These are phyloP conservation scores for Falco novaeseelandiae DNA, from an alignment of 2,797 vertebrate genomes.

Conservation along the genomic window DNA sequence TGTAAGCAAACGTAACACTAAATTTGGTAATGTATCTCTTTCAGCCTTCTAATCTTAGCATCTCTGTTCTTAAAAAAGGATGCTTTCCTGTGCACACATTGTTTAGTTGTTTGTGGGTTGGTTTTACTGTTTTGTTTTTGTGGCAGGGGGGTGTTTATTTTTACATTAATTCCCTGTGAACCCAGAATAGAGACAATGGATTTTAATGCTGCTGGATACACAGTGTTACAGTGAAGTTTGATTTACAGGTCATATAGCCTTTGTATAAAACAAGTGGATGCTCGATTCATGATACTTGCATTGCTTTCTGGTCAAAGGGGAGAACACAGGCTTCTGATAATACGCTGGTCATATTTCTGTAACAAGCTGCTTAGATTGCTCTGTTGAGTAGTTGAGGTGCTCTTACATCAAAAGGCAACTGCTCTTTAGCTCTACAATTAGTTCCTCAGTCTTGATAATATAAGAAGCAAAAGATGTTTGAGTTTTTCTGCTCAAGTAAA, in stretches of 20 bases:
- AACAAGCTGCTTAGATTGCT: neutral
- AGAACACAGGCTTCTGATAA: neutral
- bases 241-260: neutral
- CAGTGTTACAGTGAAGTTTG: neutral
- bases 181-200: neutral
- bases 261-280: neutral
- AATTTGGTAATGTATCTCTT: neutral
- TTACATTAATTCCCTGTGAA: neutral
- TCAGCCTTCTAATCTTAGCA: neutral
- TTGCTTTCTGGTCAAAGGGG: neutral
- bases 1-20: neutral
- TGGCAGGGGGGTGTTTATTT: neutral
- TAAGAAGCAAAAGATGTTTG: neutral
- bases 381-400: neutral
- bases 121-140: neutral
- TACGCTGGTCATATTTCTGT: neutral
- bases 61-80: neutral
- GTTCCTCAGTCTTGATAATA: neutral
- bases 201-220: neutral
- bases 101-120: neutral
- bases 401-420: neutral
- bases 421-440: neutral
- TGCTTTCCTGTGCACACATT: fast-evolving
- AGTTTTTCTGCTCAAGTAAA: neutral
- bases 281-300: neutral